A percentile compares a stretch with the other conserved stretches of the same genome.
These are phyloP conservation scores for Lepidonotus clava DNA, from an alignment of 2,888 invertebrate genomes.

Conservation along the genomic window DNA sequence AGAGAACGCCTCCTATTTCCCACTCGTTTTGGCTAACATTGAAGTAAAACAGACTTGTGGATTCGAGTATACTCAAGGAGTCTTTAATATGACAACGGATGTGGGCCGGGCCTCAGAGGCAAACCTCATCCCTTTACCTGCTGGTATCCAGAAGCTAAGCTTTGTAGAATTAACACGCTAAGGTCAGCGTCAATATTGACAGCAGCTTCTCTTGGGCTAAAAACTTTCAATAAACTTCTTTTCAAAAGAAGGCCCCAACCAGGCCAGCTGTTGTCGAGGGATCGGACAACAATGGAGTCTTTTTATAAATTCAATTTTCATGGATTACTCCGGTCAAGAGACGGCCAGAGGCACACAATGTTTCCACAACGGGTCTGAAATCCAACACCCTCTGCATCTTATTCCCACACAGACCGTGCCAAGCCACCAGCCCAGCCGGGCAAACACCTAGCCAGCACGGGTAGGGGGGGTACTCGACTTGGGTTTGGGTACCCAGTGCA, in stretches of 20 bases:
- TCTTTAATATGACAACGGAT: background rate
- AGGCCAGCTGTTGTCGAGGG: conserved; percentile 39
- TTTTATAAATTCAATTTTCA: conserved; percentile 49
- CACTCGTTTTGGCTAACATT: no score
- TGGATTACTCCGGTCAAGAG: conserved; percentile 41
- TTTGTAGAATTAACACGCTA: conserved; percentile 1
- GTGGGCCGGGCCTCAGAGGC: background rate
- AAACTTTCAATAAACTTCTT: conserved; percentile 35
- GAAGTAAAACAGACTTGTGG: background rate
- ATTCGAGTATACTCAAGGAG: background rate
- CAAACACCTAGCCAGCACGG: no score
- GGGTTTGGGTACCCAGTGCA: no score
- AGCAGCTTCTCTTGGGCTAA: background rate
- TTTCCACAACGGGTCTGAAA: conserved; percentile 20
- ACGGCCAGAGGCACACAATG: conserved; percentile 9
- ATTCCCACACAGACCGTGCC: background rate
- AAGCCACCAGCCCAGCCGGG: background rate
- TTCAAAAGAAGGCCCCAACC: background rate
- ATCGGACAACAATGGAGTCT: conserved; percentile 44
- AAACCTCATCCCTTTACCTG: background rate
- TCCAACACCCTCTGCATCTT: background rate
- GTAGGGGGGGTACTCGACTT: no score
- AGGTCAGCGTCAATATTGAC: conserved; percentile 45
- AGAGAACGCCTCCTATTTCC: no score
- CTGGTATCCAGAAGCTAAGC: conserved; percentile 14